Conservation (phyloP, 2,888 invertebrate genomes). For the Halictus ligatus region DNA sequence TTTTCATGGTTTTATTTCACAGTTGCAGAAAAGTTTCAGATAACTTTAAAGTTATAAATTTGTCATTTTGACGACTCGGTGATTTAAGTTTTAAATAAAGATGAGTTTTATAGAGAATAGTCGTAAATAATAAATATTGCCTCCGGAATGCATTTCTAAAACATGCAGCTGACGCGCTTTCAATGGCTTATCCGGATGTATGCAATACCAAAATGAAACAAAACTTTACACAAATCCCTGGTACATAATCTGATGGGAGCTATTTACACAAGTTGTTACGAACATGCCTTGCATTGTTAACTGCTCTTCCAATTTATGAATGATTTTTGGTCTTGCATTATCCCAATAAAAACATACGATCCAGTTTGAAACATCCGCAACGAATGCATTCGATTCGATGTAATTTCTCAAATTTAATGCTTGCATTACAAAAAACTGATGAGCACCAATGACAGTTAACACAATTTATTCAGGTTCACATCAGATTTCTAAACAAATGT, state of each 20-base stretch:
- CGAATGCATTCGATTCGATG: too few relatives aligned
- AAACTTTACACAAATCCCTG: not conserved
- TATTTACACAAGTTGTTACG: not conserved
- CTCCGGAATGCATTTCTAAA: not conserved
- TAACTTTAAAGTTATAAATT: not conserved
- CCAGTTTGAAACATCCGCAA: too few relatives aligned
- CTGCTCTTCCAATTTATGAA: not conserved
- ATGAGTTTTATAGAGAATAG: not conserved
- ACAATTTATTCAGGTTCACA: not conserved
- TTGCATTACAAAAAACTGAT: too few relatives aligned
- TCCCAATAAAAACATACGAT: not conserved
- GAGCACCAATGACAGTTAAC: not conserved
- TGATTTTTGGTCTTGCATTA: not conserved
- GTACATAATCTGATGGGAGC: not conserved
- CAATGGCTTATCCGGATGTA: not conserved
- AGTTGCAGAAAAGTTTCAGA: too few relatives aligned
- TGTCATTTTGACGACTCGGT: not conserved
- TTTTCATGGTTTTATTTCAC: not conserved
- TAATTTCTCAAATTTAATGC: too few relatives aligned
- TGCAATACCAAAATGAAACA: not conserved
- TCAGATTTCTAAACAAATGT: too few relatives aligned
- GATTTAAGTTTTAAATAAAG: not conserved
- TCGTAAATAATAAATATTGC: not conserved
- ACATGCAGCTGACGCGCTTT: not conserved
- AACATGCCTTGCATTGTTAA: not conserved